Percentiles rank a stretch among this genome's conserved stretches.
Conservation (phyloP, 1,140 invertebrate species). For the Varroa destructor region DNA sequence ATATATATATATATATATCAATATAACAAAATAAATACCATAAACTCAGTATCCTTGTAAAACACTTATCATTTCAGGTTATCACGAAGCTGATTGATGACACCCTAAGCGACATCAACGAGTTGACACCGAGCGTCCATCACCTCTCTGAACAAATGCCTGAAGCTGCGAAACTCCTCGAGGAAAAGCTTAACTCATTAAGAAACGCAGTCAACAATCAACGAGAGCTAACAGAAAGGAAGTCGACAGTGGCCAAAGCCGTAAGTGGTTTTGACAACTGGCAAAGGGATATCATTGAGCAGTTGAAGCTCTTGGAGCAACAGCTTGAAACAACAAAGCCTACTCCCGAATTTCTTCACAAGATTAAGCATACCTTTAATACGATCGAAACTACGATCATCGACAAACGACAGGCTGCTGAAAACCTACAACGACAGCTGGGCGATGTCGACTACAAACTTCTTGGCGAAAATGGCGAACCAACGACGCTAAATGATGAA, state of each 20-base stretch:
- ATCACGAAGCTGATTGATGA: constrained; percentile 8
- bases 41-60: too few species aligned
- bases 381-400: constrained; percentile 35
- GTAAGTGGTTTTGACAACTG: constrained; percentile 67
- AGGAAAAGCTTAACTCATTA: constrained; percentile 31
- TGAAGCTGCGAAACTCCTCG: constrained; percentile 7
- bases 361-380: constrained; percentile 37
- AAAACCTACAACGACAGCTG: constrained; percentile 2
- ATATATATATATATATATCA: too few species aligned
- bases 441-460: not conserved
- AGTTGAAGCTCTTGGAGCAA: constrained; percentile 62
- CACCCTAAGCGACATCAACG: constrained; percentile 18
- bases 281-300: constrained; percentile 63
- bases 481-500: not conserved
- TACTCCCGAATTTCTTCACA: constrained; percentile 41
- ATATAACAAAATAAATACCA: too few species aligned
- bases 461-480: not conserved
- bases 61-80: not conserved
- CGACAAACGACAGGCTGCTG: constrained; percentile 11
- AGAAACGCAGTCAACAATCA: constrained; percentile 32
- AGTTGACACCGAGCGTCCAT: constrained; percentile 4
- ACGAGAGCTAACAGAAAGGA: constrained; percentile 45
- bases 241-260: constrained; percentile 62
- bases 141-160: constrained; percentile 4
- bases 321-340: constrained; percentile 58